A percentile compares a stretch with the other conserved stretches of the same genome.
These are phyloP conservation scores for Orthosia gothica DNA, from an alignment of 2,888 invertebrate species.

Conservation along the genomic window DNA sequence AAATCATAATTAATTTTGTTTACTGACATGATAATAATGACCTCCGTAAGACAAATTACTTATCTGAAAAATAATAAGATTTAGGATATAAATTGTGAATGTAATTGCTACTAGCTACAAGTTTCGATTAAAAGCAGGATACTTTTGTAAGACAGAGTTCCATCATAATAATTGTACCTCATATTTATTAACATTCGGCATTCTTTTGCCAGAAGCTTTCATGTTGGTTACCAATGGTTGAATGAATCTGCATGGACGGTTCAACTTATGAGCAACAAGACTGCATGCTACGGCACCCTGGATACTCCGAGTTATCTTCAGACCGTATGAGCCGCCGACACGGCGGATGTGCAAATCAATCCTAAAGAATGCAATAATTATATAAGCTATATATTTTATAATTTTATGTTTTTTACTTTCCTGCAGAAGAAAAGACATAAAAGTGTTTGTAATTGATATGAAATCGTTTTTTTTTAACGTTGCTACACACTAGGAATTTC, in stretches of 20 bases:
- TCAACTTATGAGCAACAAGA: slow-evolving; percentile 91
- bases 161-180: slow-evolving; percentile 76
- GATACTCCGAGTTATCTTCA: slow-evolving; percentile 92
- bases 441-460: no score
- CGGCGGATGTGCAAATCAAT: slow-evolving; percentile 90
- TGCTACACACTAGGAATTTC: no score
- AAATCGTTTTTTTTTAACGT: no score
- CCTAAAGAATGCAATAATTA: slow-evolving; percentile 79
- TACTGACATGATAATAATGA: neutral
- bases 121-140: neutral
- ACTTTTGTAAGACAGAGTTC: neutral
- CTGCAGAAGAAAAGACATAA: no score
- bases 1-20: neutral
- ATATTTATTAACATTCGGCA: slow-evolving; percentile 85
- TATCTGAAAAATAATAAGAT: no score
- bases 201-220: slow-evolving; percentile 90
- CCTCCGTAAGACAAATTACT: no score
- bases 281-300: slow-evolving; percentile 92
- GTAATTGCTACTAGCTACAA: neutral
- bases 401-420: no score
- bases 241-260: slow-evolving; percentile 92
- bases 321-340: slow-evolving; percentile 92
- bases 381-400: neutral
- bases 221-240: slow-evolving; percentile 92
- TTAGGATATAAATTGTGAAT: no score